phyloP scores from a whole-genome alignment of 1,140 invertebrate species.

The Nephila pilipes region DNA sequence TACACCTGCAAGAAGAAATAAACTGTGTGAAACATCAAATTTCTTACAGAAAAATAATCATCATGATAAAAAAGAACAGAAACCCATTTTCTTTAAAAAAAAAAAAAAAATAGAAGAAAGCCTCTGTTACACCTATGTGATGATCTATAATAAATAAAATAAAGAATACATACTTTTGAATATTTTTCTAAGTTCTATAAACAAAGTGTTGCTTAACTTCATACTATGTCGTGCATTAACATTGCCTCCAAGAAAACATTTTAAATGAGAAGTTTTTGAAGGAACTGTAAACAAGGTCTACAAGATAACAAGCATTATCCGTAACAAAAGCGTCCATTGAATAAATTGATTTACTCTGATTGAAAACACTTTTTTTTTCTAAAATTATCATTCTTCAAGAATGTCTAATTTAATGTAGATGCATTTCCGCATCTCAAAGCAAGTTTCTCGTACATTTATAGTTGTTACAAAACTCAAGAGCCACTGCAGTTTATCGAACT shows the following conservation, averaged over 20 bases:
- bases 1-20: not conserved
- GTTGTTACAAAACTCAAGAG: not conserved
- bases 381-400: too few relatives aligned
- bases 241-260: not conserved
- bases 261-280: not conserved
- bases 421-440: too few relatives aligned
- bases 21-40: conserved; percentile 12
- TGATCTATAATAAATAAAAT: not conserved
- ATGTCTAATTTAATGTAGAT: too few relatives aligned
- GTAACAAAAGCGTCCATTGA: not conserved
- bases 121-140: too few relatives aligned
- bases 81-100: too few relatives aligned
- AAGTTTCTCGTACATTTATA: not conserved
- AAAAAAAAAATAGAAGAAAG: not conserved
- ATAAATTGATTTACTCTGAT: not conserved
- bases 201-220: not conserved
- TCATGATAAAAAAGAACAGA: not conserved
- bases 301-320: not conserved
- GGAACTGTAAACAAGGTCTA: not conserved
- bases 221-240: not conserved
- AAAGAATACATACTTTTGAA: not conserved
- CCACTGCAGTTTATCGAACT: not conserved
- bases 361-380: too few relatives aligned
- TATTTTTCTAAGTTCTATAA: not conserved
- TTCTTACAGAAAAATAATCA: not conserved